A percentile compares a stretch with the other conserved stretches of the same genome.
phyloP scores from a whole-genome alignment of 2,797 vertebrate genomes.

The Molossus alvarezi region DNA sequence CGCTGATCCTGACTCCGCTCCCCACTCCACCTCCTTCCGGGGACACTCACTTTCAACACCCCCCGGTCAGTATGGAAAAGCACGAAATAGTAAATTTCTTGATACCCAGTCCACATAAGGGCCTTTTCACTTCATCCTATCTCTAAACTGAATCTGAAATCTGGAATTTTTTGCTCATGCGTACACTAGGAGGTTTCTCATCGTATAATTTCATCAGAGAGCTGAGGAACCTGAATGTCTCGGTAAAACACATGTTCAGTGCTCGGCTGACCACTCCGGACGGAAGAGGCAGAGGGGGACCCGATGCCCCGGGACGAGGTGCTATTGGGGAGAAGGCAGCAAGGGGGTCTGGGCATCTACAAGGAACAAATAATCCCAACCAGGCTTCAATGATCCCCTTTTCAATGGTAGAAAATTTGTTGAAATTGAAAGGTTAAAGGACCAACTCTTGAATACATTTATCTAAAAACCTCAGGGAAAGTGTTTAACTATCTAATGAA shows the following conservation, averaged over 20 bases:
- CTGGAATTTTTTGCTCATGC: neutral
- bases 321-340: neutral
- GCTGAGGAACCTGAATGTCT: neutral
- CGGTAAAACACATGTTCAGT: neutral
- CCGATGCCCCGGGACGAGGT: accelerated
- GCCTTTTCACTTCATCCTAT: neutral
- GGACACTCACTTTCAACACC: neutral
- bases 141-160: neutral
- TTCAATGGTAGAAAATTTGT: neutral
- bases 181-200: neutral
- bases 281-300: neutral
- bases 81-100: neutral
- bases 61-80: neutral
- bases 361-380: neutral
- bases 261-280: neutral
- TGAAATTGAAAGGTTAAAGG: neutral
- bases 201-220: neutral
- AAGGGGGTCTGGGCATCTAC: too few relatives aligned
- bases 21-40: neutral
- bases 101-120: neutral
- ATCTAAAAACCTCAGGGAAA: constrained; percentile 13
- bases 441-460: neutral
- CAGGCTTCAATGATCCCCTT: neutral
- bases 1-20: neutral
- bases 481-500: constrained; percentile 9